phyloP scores from a whole-genome alignment of 2,888 invertebrate genomes.

The Drosophila neotestacea region DNA sequence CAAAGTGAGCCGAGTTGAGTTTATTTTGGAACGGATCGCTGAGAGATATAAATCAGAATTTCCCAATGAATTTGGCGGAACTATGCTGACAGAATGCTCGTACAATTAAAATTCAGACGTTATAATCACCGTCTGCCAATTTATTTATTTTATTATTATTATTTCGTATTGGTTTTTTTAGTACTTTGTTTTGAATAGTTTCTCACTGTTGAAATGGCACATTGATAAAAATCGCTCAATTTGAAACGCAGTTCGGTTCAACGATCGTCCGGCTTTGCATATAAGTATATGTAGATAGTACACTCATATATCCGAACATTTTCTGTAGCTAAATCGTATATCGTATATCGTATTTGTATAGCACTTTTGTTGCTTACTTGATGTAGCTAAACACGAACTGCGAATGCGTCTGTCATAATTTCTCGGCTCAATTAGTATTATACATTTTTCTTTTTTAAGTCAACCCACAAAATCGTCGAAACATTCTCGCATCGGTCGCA shows the following conservation, averaged over 20 bases:
- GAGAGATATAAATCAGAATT: constrained; percentile 40
- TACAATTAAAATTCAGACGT: constrained; percentile 45
- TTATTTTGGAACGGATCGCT: constrained; percentile 21
- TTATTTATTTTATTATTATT: constrained; percentile 25
- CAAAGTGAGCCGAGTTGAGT: constrained; percentile 28
- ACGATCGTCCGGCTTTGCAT: constrained; percentile 40
- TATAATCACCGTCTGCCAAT: constrained; percentile 9
- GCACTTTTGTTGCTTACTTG: constrained; percentile 27
- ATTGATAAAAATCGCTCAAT: constrained; percentile 49
- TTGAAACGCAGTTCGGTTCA: constrained; percentile 51
- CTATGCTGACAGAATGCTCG: constrained; percentile 31
- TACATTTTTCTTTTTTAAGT: constrained; percentile 34
- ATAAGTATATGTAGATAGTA: constrained; percentile 20
- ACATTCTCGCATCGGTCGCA: constrained; percentile 48
- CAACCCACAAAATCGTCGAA: constrained; percentile 52
- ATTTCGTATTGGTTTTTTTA: constrained; percentile 32
- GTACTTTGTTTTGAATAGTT: constrained; percentile 29
- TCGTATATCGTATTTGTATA: constrained; percentile 18
- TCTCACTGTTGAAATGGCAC: background rate
- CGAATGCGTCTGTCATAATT: constrained; percentile 62
- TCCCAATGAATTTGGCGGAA: constrained; percentile 57
- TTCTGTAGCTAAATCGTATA: constrained; percentile 10
- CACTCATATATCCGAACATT: constrained; percentile 12
- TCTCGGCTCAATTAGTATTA: constrained; percentile 48
- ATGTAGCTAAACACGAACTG: constrained; percentile 37